These are phyloP conservation scores for Hypocryptadius cinnamomeus DNA, from an alignment of 2,113 vertebrate species.

Conservation along the genomic window DNA sequence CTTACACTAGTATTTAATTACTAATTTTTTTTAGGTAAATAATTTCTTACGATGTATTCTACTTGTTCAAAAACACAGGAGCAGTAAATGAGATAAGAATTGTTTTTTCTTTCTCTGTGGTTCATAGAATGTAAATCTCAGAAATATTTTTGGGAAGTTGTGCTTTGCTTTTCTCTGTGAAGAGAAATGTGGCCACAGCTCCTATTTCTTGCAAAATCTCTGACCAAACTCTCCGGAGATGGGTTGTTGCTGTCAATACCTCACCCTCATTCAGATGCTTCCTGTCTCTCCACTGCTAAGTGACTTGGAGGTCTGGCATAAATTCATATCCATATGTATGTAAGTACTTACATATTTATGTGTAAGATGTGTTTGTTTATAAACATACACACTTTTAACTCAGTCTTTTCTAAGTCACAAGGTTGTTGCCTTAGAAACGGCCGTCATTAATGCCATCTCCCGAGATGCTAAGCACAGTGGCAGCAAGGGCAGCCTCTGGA, in stretches of 20 bases:
- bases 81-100: too few species aligned
- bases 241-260: rapidly evolving
- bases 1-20: too few species aligned
- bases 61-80: too few species aligned
- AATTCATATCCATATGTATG: neutral
- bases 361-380: neutral
- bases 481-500: neutral
- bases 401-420: neutral
- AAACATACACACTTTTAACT: constrained; percentile 3
- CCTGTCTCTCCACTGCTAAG: neutral
- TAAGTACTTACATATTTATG: neutral
- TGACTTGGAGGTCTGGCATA: neutral
- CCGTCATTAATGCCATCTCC: neutral
- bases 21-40: too few species aligned
- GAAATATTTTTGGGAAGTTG: too few species aligned
- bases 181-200: too few species aligned
- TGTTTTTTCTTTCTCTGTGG: too few species aligned
- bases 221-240: neutral
- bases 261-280: neutral
- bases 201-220: neutral
- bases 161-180: too few species aligned
- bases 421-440: constrained; percentile 50
- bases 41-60: too few species aligned
- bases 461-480: neutral
- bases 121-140: too few species aligned